These are phyloP conservation scores for Drosophila murphyi DNA, from an alignment of 1,140 invertebrate species.

Conservation along the genomic window DNA sequence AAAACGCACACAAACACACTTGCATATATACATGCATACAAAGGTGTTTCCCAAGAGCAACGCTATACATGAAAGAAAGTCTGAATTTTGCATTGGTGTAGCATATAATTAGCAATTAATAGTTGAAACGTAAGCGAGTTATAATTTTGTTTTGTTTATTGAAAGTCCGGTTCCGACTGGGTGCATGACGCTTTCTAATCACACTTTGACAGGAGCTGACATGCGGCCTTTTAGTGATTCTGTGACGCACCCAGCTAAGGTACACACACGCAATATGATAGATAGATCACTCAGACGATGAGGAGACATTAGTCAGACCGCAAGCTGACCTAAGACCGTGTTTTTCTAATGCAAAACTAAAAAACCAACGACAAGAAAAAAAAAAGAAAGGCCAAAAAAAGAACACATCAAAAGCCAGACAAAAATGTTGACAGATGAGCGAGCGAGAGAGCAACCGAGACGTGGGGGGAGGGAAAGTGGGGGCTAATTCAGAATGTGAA, in stretches of 20 bases:
- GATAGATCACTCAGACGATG: constrained; percentile 2
- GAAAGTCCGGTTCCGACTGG: constrained; percentile 7
- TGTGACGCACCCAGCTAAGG: constrained; percentile 17
- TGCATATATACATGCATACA: constrained; percentile 12
- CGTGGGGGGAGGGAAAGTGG: not conserved
- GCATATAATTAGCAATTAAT: too few relatives aligned
- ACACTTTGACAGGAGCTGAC: constrained; percentile 44
- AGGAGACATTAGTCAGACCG: constrained; percentile 22
- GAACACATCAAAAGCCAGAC: constrained; percentile 42
- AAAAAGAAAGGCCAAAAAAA: not conserved
- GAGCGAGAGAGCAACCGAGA: too few relatives aligned
- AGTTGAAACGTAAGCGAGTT: too few relatives aligned
- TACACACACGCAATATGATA: not conserved
- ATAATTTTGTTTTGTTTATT: not conserved
- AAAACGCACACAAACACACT: constrained; percentile 10
- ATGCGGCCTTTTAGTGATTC: constrained; percentile 75
- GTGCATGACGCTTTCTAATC: constrained; percentile 16
- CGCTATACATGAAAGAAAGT: not conserved
- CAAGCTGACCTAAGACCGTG: constrained; percentile 15
- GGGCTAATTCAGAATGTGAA: not conserved
- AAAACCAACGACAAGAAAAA: constrained; percentile 9
- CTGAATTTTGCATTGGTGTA: not conserved
- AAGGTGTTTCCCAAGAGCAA: not conserved
- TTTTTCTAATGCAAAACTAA: constrained; percentile 24
- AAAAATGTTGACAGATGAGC: constrained; percentile 33